These are phyloP conservation scores for Archivesica marissinica DNA, from an alignment of 1,140 invertebrate species.

Conservation along the genomic window DNA sequence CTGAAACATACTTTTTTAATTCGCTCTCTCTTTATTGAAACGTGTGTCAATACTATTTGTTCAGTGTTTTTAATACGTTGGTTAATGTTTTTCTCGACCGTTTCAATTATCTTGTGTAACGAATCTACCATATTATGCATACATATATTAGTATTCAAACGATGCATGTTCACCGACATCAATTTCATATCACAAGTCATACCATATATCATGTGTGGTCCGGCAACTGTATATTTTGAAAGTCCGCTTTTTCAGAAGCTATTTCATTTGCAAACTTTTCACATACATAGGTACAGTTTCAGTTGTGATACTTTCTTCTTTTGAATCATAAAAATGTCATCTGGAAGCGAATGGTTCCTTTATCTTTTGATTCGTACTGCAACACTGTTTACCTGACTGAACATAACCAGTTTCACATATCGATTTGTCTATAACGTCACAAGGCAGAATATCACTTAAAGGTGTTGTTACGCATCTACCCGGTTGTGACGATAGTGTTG, in stretches of 20 bases:
- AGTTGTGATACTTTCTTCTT: too few species aligned
- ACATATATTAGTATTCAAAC: not conserved
- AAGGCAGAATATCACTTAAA: too few species aligned
- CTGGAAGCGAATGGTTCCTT: too few species aligned
- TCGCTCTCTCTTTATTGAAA: not conserved
- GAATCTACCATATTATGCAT: conserved; percentile 3
- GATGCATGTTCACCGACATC: conserved; percentile 1
- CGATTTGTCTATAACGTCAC: too few species aligned
- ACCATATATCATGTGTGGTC: not conserved
- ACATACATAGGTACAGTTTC: too few species aligned
- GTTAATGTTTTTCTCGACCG: not conserved
- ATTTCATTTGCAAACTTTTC: not conserved
- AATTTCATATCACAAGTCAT: conserved; percentile 5
- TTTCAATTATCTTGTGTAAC: not conserved
- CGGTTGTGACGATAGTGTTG: too few species aligned
- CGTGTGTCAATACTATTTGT: not conserved
- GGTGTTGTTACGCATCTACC: too few species aligned
- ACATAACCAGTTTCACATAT: too few species aligned
- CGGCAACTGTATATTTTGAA: not conserved
- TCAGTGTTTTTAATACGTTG: conserved; percentile 2
- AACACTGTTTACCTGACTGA: too few species aligned
- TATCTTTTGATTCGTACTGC: too few species aligned
- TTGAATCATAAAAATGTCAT: too few species aligned
- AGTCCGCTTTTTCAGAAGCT: not conserved
- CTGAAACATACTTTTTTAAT: not conserved